Percentiles rank a stretch among this genome's conserved stretches.
Conservation (phyloP, 2,113 vertebrate species). For the Sula dactylatra region DNA sequence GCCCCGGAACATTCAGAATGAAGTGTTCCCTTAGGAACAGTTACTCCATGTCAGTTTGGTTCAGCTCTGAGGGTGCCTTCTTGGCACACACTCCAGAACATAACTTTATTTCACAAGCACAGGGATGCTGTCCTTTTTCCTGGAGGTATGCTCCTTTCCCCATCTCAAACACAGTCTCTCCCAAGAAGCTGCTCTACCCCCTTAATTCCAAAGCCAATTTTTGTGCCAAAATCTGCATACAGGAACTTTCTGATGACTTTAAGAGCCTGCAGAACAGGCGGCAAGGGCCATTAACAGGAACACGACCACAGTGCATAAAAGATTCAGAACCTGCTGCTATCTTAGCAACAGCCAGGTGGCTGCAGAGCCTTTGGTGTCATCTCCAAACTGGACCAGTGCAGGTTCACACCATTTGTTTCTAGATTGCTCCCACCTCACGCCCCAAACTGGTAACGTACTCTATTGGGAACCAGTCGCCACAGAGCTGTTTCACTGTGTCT, state of each 20-base stretch:
- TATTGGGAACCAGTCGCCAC: slow-evolving; percentile 97
- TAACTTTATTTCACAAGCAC: neutral
- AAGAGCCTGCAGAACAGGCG: neutral
- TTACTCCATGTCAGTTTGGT: rapidly evolving
- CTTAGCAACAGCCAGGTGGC: neutral
- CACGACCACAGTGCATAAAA: neutral
- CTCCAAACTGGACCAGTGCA: neutral
- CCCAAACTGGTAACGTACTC: slow-evolving; percentile 78
- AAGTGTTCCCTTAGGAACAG: neutral
- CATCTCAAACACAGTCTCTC: neutral
- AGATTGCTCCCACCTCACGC: neutral
- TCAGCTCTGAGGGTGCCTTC: neutral
- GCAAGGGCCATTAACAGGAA: neutral
- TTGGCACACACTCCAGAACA: neutral
- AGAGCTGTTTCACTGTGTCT: slow-evolving; percentile 95
- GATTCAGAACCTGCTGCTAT: neutral
- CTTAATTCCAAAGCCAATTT: neutral
- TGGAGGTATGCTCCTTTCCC: neutral
- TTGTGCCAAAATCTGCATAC: neutral
- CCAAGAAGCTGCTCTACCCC: neutral
- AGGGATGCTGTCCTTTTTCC: neutral
- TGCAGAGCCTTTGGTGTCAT: neutral
- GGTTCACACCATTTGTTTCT: neutral
- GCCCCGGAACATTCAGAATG: neutral
- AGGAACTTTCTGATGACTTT: neutral